Evolutionary conservation across 2,888 invertebrate species (phyloP).

Genomic region (Hololepta plana): DNA sequence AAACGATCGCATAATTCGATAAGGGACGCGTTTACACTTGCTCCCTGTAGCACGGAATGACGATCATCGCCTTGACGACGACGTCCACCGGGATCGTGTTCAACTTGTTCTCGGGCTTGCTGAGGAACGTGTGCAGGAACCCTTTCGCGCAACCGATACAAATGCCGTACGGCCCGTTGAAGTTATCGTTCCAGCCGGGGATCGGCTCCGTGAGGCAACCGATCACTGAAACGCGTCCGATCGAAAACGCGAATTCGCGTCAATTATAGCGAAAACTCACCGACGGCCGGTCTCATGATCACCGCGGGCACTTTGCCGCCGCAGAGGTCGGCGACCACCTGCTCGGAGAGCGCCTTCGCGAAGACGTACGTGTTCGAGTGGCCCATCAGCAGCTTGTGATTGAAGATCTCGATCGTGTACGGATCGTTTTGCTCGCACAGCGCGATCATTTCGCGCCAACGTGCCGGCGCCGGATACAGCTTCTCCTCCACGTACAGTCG

Average conservation of each 20-base stretch:
- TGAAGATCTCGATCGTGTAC: conserved; percentile 33
- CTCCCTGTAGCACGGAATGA: too few relatives aligned
- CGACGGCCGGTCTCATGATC: conserved; percentile 79
- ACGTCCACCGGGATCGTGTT: too few relatives aligned
- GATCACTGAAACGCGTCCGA: too few relatives aligned
- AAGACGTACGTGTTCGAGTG: conserved; percentile 86
- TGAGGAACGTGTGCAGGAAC: too few relatives aligned
- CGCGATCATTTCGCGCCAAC: conserved; percentile 49
- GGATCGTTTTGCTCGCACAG: conserved; percentile 44
- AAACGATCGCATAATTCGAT: too few relatives aligned
- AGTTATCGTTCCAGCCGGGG: conserved; percentile 79
- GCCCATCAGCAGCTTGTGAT: conserved; percentile 38
- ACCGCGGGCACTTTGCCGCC: conserved; percentile 47
- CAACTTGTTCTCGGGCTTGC: too few relatives aligned
- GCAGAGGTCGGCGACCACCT: conserved; percentile 44
- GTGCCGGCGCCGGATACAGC: conserved; percentile 48
- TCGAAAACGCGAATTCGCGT: too few relatives aligned
- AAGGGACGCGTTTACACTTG: too few relatives aligned
- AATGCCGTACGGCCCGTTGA: conserved; percentile 74
- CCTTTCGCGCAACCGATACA: too few relatives aligned
- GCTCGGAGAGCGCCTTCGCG: conserved; percentile 76
- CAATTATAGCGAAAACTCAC: conserved; percentile 45
- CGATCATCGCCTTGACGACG: too few relatives aligned
- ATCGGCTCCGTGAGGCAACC: conserved; percentile 34
- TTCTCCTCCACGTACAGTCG: conserved; percentile 53